A percentile compares a stretch with the other conserved stretches of the same genome.
These are phyloP conservation scores for Conops quadrifasciatus DNA, from an alignment of 2,888 invertebrate genomes.

Conservation along the genomic window DNA sequence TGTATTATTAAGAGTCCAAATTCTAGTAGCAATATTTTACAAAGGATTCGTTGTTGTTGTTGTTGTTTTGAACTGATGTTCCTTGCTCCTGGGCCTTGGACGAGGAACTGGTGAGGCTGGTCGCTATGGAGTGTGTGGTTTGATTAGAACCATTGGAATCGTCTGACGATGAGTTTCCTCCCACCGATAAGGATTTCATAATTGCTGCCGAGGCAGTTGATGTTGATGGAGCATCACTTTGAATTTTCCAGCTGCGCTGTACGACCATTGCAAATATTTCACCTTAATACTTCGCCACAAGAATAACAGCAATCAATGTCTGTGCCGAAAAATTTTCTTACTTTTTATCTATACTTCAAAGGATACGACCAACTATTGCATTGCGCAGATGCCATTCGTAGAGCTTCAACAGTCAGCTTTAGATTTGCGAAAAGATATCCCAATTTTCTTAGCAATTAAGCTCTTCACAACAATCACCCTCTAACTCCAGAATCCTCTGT, in stretches of 20 bases:
- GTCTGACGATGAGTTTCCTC: slow-evolving; percentile 60
- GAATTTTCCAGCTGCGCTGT: slow-evolving; percentile 63
- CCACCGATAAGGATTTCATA: slow-evolving; percentile 53
- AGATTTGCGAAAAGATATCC: neutral
- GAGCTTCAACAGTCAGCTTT: neutral
- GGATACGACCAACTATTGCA: slow-evolving; percentile 5
- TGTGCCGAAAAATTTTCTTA: slow-evolving; percentile 25
- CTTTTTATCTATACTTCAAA: slow-evolving; percentile 29
- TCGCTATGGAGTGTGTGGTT: slow-evolving; percentile 61
- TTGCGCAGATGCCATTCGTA: slow-evolving; percentile 36
- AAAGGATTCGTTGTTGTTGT: slow-evolving; percentile 39
- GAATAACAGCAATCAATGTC: neutral
- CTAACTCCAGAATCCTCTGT: slow-evolving; percentile 5
- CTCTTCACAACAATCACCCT: neutral
- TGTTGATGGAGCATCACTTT: slow-evolving; percentile 55
- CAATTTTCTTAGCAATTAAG: neutral
- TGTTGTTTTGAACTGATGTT: slow-evolving; percentile 13
- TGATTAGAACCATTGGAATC: slow-evolving; percentile 65
- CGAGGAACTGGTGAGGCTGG: slow-evolving; percentile 49
- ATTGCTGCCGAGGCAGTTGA: slow-evolving; percentile 47
- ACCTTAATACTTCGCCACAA: slow-evolving; percentile 1
- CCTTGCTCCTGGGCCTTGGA: slow-evolving; percentile 35
- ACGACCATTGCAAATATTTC: slow-evolving; percentile 57
- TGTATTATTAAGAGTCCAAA: slow-evolving; percentile 4
- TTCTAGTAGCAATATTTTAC: slow-evolving; percentile 29